These are phyloP conservation scores for Plebejus argus DNA, from an alignment of 2,888 invertebrate genomes.

Conservation along the genomic window DNA sequence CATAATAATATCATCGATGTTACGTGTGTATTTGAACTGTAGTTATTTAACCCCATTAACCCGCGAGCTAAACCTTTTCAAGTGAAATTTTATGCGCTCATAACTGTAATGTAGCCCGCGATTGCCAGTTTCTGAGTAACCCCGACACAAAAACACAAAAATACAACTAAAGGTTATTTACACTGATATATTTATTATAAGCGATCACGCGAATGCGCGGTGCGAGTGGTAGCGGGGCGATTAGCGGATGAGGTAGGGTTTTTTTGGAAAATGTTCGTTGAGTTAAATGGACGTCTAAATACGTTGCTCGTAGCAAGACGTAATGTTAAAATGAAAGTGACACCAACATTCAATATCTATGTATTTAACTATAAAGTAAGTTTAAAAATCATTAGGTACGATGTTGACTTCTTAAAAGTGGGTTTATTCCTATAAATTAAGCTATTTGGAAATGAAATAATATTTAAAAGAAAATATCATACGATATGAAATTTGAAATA, in stretches of 20 bases:
- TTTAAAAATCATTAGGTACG: too few species aligned
- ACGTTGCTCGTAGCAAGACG: too few species aligned
- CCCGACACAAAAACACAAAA: slow-evolving; percentile 20
- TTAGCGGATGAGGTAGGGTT: slow-evolving; percentile 1
- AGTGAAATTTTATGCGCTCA: not conserved
- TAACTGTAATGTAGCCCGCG: not conserved
- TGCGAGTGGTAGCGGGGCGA: not conserved
- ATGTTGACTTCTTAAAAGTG: too few species aligned
- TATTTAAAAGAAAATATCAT: too few species aligned
- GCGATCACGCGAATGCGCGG: slow-evolving; percentile 20
- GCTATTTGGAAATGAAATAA: too few species aligned
- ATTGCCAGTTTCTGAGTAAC: slow-evolving; percentile 6
- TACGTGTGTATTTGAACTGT: not conserved
- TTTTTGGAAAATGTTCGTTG: not conserved
- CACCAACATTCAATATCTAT: too few species aligned
- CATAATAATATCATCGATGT: not conserved
- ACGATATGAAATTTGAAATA: too few species aligned
- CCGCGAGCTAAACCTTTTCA: not conserved
- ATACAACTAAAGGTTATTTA: slow-evolving; percentile 24
- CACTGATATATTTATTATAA: slow-evolving; percentile 27
- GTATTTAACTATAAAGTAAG: too few species aligned
- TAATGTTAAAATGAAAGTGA: too few species aligned
- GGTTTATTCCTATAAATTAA: too few species aligned
- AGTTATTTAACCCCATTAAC: slow-evolving; percentile 1
- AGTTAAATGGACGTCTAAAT: not conserved